phyloP scores from a whole-genome alignment of 2,888 invertebrate species.

The Drosophila incognita region DNA sequence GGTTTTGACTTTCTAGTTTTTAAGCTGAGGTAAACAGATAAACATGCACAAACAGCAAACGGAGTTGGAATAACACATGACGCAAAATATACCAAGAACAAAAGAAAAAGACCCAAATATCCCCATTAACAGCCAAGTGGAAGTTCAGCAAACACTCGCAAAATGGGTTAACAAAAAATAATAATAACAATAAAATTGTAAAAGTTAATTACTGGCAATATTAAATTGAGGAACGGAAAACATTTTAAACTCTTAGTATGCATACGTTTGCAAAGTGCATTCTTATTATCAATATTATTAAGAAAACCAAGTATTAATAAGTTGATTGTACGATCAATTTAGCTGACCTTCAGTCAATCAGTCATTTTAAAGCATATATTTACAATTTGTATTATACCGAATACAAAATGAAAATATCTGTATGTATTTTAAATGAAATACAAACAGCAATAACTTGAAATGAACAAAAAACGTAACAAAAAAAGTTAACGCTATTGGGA shows the following conservation, averaged over 20 bases:
- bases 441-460: conserved; percentile 36
- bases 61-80: conserved; percentile 12
- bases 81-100: conserved; percentile 2
- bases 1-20: conserved; percentile 46
- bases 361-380: conserved; percentile 69
- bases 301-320: conserved; percentile 60
- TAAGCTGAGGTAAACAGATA: conserved; percentile 29
- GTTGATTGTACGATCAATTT: conserved; percentile 77
- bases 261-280: conserved; percentile 37
- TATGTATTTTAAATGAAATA: conserved; percentile 57
- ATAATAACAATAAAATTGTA: neutral
- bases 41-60: conserved; percentile 1
- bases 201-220: conserved; percentile 1
- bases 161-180: conserved; percentile 17
- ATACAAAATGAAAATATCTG: conserved; percentile 47
- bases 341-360: conserved; percentile 76
- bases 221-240: conserved; percentile 7
- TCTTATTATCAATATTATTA: conserved; percentile 19
- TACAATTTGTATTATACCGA: conserved; percentile 42
- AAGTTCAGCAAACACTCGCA: conserved; percentile 55
- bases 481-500: conserved; percentile 43
- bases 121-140: conserved; percentile 32
- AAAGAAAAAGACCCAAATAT: conserved; percentile 14
- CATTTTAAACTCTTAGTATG: conserved; percentile 2
- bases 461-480: conserved; percentile 29